Conservation (phyloP, 2,888 invertebrate species). For the Kuschelorhynchus macadamiae region DNA sequence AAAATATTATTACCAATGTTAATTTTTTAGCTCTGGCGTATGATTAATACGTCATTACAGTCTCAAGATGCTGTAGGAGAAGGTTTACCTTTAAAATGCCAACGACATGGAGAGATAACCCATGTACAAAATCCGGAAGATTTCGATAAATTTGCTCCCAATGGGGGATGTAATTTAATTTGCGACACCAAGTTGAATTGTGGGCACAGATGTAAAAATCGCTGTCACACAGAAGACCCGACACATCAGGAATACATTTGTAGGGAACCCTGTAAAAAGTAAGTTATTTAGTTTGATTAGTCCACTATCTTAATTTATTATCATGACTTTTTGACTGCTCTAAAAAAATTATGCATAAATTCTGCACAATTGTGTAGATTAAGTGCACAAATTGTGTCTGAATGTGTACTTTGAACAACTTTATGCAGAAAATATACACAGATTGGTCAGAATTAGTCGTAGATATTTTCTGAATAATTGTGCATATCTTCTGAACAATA, state of each 20-base stretch:
- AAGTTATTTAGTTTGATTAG: too few species aligned
- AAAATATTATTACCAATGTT: too few species aligned
- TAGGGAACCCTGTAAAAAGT: constrained; percentile 70
- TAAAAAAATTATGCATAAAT: too few species aligned
- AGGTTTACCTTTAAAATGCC: constrained; percentile 70
- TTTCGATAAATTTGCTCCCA: constrained; percentile 69
- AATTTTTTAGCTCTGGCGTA: constrained; percentile 70
- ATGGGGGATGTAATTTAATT: constrained; percentile 74
- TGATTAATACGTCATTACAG: constrained; percentile 70
- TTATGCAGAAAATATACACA: too few species aligned
- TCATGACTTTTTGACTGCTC: too few species aligned
- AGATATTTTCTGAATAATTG: too few species aligned
- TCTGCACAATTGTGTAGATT: too few species aligned
- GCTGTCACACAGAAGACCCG: constrained; percentile 75
- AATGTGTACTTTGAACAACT: too few species aligned
- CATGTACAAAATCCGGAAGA: constrained; percentile 66
- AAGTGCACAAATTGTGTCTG: too few species aligned
- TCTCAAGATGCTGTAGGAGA: constrained; percentile 72
- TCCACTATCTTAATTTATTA: too few species aligned
- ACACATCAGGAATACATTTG: constrained; percentile 71
- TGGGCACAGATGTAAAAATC: constrained; percentile 74
- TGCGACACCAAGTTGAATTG: constrained; percentile 72
- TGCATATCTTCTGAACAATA: too few species aligned
- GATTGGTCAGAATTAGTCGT: too few species aligned
- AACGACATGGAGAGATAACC: constrained; percentile 68